Percentiles rank a stretch among this genome's conserved stretches.
These are phyloP conservation scores for Cinclus cinclus DNA, from an alignment of 2,113 vertebrate genomes.

Conservation along the genomic window DNA sequence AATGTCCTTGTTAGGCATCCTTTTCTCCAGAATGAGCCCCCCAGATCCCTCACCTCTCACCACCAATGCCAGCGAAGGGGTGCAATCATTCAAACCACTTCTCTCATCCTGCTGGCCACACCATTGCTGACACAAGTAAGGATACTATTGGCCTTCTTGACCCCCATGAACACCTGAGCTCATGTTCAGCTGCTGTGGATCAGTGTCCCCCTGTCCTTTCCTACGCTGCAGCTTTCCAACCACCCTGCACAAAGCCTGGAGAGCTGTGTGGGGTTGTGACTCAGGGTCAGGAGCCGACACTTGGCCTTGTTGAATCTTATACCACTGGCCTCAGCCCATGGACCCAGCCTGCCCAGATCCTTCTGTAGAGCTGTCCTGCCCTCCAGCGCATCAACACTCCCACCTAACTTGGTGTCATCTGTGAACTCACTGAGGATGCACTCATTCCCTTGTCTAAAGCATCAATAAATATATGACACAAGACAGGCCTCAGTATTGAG, in stretches of 20 bases:
- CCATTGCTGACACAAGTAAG: neutral
- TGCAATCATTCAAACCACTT: neutral
- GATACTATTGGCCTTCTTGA: neutral
- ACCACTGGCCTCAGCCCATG: neutral
- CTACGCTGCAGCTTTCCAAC: neutral
- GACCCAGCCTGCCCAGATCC: neutral
- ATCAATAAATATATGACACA: neutral
- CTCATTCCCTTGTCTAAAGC: neutral
- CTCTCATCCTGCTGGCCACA: neutral
- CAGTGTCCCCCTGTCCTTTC: neutral
- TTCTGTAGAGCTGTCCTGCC: neutral
- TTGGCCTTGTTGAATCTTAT: neutral
- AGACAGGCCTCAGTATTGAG: neutral
- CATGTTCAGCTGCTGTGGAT: neutral
- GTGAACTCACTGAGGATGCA: neutral
- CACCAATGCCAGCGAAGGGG: neutral
- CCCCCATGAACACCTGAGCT: neutral
- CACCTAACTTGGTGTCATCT: neutral
- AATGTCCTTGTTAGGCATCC: no score
- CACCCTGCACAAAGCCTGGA: neutral
- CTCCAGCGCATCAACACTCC: neutral
- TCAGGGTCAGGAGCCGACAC: neutral
- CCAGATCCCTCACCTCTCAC: neutral
- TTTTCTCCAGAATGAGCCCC: neutral
- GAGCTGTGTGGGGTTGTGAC: neutral